Evolutionary conservation across 2,113 vertebrate genomes (phyloP).

Genomic region (Gorsachius goisagi): DNA sequence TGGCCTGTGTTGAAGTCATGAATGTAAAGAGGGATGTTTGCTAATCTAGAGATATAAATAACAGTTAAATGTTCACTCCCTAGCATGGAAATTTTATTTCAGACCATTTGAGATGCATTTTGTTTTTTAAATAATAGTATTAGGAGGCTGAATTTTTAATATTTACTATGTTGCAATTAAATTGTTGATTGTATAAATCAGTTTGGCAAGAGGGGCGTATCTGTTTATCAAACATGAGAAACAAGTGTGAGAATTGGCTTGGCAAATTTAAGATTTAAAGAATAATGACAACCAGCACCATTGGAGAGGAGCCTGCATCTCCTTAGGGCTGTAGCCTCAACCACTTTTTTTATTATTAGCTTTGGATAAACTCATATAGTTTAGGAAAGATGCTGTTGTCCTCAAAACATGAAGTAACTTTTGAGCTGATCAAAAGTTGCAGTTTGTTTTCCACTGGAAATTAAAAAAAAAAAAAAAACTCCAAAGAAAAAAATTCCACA

Average conservation of each 20-base stretch:
- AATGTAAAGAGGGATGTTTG: neutral
- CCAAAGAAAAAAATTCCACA: neutral
- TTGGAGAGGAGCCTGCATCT: neutral
- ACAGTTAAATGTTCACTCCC: neutral
- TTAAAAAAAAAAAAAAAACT: no score
- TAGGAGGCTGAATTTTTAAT: neutral
- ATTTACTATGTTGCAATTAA: neutral
- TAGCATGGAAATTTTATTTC: neutral
- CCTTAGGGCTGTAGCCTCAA: neutral
- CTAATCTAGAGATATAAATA: slow-evolving; percentile 25
- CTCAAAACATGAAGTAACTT: neutral
- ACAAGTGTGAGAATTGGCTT: neutral
- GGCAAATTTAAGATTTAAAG: neutral
- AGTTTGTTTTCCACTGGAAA: neutral
- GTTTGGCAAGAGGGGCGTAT: neutral
- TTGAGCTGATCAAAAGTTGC: neutral
- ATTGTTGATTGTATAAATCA: neutral
- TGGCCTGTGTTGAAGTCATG: neutral
- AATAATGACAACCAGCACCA: neutral
- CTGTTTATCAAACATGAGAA: neutral
- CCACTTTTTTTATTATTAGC: neutral
- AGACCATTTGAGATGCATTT: neutral
- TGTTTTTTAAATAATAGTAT: neutral
- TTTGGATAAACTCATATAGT: neutral
- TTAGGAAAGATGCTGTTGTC: neutral